A percentile compares a stretch with the other conserved stretches of the same genome.
phyloP scores from a whole-genome alignment of 2,113 vertebrate species.

The Nerophis lumbriciformis region DNA sequence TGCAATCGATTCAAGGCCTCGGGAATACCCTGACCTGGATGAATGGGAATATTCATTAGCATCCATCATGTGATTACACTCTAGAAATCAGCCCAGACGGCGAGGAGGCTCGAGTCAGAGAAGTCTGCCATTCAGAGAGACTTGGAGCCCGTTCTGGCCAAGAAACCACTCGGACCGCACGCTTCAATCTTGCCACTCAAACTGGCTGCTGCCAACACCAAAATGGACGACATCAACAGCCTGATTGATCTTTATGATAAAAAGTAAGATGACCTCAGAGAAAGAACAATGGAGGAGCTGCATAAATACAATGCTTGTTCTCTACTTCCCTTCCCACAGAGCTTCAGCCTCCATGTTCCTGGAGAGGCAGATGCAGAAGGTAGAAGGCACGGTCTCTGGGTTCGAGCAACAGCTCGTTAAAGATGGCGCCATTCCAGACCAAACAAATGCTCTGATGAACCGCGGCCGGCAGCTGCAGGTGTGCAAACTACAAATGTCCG shows the following conservation, averaged over 20 bases:
- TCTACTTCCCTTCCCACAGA: constrained; percentile 55
- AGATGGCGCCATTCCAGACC: constrained; percentile 72
- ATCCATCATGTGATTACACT: not conserved
- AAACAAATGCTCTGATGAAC: constrained; percentile 69
- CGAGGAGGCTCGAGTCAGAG: constrained; percentile 77
- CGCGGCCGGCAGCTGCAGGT: constrained; percentile 80
- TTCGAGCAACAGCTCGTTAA: constrained; percentile 78
- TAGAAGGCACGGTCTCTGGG: constrained; percentile 68
- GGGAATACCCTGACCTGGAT: no score
- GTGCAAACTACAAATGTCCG: constrained; percentile 6
- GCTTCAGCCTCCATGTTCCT: constrained; percentile 80
- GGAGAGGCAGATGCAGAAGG: constrained; percentile 79
- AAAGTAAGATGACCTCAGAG: constrained; percentile 74
- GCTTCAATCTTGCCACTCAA: constrained; percentile 75
- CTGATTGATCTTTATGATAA: constrained; percentile 80
- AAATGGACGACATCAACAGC: constrained; percentile 71
- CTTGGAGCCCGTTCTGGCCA: constrained; percentile 75
- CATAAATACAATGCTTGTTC: not conserved
- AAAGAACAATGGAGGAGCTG: not conserved
- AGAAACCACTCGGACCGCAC: constrained; percentile 64
- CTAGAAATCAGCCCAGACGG: constrained; percentile 68
- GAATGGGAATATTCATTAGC: not conserved
- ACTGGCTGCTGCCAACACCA: constrained; percentile 76
- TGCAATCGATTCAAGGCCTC: no score
- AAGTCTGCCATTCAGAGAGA: constrained; percentile 78